Base-by-base conservation (phyloP, 2,888 invertebrate species). In the Scaptomyza tumidula region DNA sequence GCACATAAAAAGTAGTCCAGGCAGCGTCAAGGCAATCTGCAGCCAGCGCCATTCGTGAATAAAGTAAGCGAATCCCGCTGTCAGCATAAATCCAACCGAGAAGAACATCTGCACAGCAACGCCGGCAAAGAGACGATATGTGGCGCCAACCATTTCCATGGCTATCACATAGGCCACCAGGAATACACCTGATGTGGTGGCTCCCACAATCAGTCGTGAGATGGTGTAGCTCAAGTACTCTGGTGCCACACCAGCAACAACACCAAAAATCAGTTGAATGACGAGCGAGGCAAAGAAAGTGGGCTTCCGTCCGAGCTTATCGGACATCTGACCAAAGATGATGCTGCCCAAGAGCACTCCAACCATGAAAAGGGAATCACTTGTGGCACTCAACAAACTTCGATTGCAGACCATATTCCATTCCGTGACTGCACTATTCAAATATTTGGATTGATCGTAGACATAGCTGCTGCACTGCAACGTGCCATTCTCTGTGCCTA, bases 101-200 rank as follows among this genome's bases (percentile, higher is more conserved):
- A 96, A 96, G 91, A 96, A 96, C 92, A 95, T 94, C 90, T 96
- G 96, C 74, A 94, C 94, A 3, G 95, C 93, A 4, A 95, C 95
- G 0, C 96, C 96, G 3, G 95, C 95, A 50, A 95, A 93, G 45
- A 95, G 93, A 45, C 96, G 93, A 87, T 95, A 94, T 31, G 93
- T 93, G 3, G 95, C 94, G 7, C 96, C 95, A 10, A 96, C 96
- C 95, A 95, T 95, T 92, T 95, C 95, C 92, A 93, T 93, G 94
- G 96, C 95, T 78, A 96, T 95, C 45, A 96, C 96, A 89, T 96
- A 96, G 33, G 96, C 95, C 29, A 96, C 96, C 65, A 96, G 92
- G 85, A 96, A 96, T 13, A 96, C 95, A 0, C 96, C 96, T 11
- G 96, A 96, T 5, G 96, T 95, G 16, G 95, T 95, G 10, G 95